Base-by-base conservation (phyloP, 2,888 invertebrate species). In the Nemotelus nigrinus region DNA sequence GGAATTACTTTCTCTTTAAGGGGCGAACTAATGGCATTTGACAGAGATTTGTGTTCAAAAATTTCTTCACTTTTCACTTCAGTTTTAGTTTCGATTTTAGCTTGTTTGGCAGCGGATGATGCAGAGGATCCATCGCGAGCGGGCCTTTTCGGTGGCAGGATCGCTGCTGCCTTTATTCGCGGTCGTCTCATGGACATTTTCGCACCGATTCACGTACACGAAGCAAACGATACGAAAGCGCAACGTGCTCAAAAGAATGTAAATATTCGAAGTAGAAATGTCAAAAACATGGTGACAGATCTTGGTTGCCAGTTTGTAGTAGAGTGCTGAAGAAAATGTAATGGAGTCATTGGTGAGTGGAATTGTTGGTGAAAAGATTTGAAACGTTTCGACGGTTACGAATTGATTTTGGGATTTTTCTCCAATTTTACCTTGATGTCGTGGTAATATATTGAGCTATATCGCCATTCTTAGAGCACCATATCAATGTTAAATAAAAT, bases 91-190 rank as follows among this genome's bases (percentile, higher is more conserved):
- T 48, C 50, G 47, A 48, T 25, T 74, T 74, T 74, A 25, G 7
- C 4, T 41, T 48, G 60, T 63, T 74, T 60, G 0, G 60, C 10
- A 2, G 76, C 64, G 5, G 64, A 64, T 50, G 47, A 10, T 5
- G 39, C 48, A 3, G 72, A 74, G 8, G 48, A 39, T 3, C 5
- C 39, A 3, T 68, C 67, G 8, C 67, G 57, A 4, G 64, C 44
- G 7, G 58, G 48, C 10, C 77, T 39, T 43, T 77, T 77, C 39
- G 71, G 71, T 64, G 92, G 92, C 80, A 93, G 88, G 80, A 92
- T 91, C 64, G 92, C 92, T 82, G 92, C 89, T 77, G 91, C 93
- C 89, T 93, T 94, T 82, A 94, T 92, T 86, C 94, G 89, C 71
- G 92, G 91, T 86, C 93, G 88, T 48, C 63, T 39, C 63, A 63